Evolutionary conservation across 1,140 invertebrate species (phyloP), one percentile per base, ranked within the genome.

Genomic region (Notospermus geniculatus): DNA sequence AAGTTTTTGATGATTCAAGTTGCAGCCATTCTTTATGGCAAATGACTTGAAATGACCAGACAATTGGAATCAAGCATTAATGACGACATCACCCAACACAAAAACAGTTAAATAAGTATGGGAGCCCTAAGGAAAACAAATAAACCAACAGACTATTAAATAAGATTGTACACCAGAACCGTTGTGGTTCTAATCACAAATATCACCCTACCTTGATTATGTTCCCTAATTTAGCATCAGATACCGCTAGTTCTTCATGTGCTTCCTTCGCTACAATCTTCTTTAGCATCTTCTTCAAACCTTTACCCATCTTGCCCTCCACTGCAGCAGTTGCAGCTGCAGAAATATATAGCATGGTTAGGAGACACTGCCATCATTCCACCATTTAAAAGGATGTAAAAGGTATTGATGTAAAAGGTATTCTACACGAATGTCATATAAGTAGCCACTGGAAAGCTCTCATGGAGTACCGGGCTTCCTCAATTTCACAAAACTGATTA

Each of bases 231-330:
- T 98, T 98, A 0, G 93, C 87, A 86, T 99, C 97, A 0, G 94
- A 92, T 23, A 99, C 94, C 46, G 95, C 85, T 22, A 99, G 74
- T 65, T 94, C 87, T 67, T 97, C 90, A 64, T 95, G 90, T 0
- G 89, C 79, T 59, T 80, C 77, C 61, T 91, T 88, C 15, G 83
- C 82, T 13, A 94, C 87, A 60, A 93, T 80, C 71, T 92, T 95
- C 72, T 97, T 98, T 1, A 99, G 79, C 0, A 86, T 57, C 78
- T 97, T 98, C 76, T 97, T 98, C 32, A 99, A 79, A 0, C 88
- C 87, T 80, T 99, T 99, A 2, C 88, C 89, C 36, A 99, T 78
- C 86, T 99, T 99, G 27, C 96, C 95, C 81, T 99, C 95, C 41
- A 97, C 89, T 25, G 91, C 86, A 36, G 93, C 91, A 23, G 94